Evolutionary conservation across 2,888 invertebrate species (phyloP).

Genomic region (Gastrophysa polygoni): DNA sequence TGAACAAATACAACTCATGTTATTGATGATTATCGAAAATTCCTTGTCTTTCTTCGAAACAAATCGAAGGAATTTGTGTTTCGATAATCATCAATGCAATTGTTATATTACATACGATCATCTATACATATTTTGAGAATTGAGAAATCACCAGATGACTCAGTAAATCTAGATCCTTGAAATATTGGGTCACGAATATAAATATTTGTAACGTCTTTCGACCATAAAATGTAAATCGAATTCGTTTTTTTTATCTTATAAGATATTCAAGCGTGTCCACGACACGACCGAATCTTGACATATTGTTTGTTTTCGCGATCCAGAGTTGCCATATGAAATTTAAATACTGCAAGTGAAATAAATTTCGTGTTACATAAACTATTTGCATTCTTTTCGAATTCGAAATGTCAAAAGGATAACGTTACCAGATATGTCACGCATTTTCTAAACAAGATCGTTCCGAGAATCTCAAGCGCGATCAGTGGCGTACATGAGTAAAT

Average conservation of each 20-base stretch:
- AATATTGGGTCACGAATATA: background rate
- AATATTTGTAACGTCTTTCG: background rate
- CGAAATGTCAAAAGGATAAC: constrained; percentile 23
- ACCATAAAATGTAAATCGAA: background rate
- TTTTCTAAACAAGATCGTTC: constrained; percentile 31
- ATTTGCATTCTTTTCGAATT: constrained; percentile 16
- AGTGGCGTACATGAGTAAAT: constrained; percentile 18
- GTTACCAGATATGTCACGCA: constrained; percentile 21
- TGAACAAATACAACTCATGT: too few species aligned
- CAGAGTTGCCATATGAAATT: constrained; percentile 1
- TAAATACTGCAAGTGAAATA: constrained; percentile 14
- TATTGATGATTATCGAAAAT: too few species aligned
- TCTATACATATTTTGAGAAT: too few species aligned
- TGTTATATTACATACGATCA: too few species aligned
- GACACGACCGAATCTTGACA: constrained; percentile 2
- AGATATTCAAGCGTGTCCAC: background rate
- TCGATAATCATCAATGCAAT: too few species aligned
- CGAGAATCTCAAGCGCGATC: constrained; percentile 33
- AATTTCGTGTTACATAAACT: constrained; percentile 25
- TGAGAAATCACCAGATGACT: too few species aligned
- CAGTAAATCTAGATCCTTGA: background rate
- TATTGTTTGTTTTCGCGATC: background rate
- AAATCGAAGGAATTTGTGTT: too few species aligned
- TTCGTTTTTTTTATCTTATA: background rate
- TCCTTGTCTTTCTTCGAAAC: too few species aligned